Percentiles rank a stretch among this genome's conserved stretches.
phyloP scores from a whole-genome alignment of 2,888 invertebrate species.

The Taenaris catops region DNA sequence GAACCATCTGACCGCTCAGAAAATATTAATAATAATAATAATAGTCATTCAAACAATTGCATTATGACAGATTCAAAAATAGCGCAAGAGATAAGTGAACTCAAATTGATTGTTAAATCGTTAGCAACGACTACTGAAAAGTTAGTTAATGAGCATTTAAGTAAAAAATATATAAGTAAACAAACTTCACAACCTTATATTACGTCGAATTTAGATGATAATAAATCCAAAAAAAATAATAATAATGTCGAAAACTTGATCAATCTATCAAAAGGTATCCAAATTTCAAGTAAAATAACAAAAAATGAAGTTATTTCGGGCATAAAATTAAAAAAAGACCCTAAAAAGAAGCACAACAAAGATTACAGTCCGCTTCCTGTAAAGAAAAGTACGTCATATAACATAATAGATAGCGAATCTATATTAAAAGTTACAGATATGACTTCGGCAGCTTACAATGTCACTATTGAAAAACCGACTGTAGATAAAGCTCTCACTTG shows the following conservation, averaged over 20 bases:
- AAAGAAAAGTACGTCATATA: slow-evolving; percentile 53
- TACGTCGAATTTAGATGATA: background rate
- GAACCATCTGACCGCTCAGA: slow-evolving; percentile 28
- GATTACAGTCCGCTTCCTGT: slow-evolving; percentile 36
- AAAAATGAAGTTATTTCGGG: slow-evolving; percentile 33
- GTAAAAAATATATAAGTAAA: slow-evolving; percentile 4
- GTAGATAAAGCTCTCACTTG: slow-evolving; percentile 30
- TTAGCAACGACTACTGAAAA: slow-evolving; percentile 42
- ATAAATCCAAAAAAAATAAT: slow-evolving; percentile 1
- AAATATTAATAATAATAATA: slow-evolving; percentile 16
- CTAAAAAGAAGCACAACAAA: slow-evolving; percentile 34
- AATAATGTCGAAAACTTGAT: background rate
- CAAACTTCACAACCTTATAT: background rate
- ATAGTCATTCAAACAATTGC: slow-evolving; percentile 24
- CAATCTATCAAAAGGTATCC: slow-evolving; percentile 34
- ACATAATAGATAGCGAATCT: slow-evolving; percentile 60
- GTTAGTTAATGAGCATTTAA: slow-evolving; percentile 38
- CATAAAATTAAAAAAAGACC: slow-evolving; percentile 40
- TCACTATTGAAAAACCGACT: slow-evolving; percentile 18
- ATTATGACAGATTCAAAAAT: slow-evolving; percentile 29
- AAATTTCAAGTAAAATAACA: slow-evolving; percentile 34
- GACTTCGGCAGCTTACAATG: slow-evolving; percentile 41
- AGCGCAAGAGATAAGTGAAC: slow-evolving; percentile 44
- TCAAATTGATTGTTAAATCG: slow-evolving; percentile 45
- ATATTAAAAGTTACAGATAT: slow-evolving; percentile 61